Conservation (phyloP, 1,140 invertebrate species). For the Globodera rostochiensis region DNA sequence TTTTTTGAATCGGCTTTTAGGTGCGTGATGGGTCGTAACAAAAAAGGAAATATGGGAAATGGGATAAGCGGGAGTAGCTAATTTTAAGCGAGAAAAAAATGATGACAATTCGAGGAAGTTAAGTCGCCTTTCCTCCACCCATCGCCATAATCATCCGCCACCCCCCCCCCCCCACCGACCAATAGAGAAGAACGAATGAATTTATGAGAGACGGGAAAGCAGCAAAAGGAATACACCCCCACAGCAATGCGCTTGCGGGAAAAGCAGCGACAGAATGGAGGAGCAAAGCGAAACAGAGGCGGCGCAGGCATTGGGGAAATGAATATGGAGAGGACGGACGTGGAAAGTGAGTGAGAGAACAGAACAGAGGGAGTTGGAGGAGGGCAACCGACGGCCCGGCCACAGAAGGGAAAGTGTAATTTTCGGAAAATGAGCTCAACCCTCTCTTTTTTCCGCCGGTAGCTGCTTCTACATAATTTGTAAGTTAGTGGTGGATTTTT, state of each 20-base stretch:
- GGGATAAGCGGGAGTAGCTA: not conserved
- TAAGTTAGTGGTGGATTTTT: no score
- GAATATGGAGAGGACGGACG: not conserved
- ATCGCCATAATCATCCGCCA: not conserved
- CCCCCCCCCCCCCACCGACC: not conserved
- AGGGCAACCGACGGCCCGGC: no score
- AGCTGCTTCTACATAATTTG: no score
- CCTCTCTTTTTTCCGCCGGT: no score
- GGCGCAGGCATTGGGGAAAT: not conserved
- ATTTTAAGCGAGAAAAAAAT: not conserved
- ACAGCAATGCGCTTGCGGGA: not conserved
- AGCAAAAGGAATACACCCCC: not conserved
- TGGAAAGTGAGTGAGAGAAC: not conserved
- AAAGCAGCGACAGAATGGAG: not conserved
- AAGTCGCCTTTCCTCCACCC: not conserved
- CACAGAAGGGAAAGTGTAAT: no score
- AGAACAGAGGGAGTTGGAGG: no score
- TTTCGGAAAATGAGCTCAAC: no score
- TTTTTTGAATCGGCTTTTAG: no score
- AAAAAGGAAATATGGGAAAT: not conserved
- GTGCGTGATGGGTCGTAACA: not conserved
- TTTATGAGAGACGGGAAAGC: not conserved
- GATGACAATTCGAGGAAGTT: not conserved
- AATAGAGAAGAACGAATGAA: not conserved
- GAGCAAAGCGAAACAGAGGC: not conserved